phyloP scores from a whole-genome alignment of 2,888 invertebrate genomes.

The Timema cristinae region DNA sequence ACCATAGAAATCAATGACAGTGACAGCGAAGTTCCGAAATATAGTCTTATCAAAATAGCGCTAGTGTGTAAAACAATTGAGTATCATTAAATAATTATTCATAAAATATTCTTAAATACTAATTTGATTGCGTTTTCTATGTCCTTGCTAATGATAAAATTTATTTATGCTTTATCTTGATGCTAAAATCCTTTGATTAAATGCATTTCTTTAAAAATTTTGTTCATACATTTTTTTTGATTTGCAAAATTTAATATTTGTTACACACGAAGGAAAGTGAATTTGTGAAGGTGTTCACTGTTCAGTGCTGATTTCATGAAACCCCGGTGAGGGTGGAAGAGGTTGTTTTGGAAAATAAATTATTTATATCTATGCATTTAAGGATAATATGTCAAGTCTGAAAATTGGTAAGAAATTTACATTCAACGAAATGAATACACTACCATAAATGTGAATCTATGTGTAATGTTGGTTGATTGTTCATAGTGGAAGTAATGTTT shows the following conservation, averaged over 20 bases:
- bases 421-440: neutral
- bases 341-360: slow-evolving; percentile 24
- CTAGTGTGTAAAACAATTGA: neutral
- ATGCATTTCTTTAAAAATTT: too few relatives aligned
- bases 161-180: too few relatives aligned
- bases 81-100: neutral
- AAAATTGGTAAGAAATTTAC: slow-evolving; percentile 52
- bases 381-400: slow-evolving; percentile 57
- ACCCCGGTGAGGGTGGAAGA: slow-evolving; percentile 28
- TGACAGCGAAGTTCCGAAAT: slow-evolving; percentile 13
- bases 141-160: too few relatives aligned
- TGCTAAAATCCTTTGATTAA: too few relatives aligned
- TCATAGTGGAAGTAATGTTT: neutral
- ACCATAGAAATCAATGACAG: slow-evolving; percentile 22
- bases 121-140: neutral
- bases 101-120: neutral
- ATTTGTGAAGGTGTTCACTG: slow-evolving; percentile 20
- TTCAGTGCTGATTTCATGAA: slow-evolving; percentile 18
- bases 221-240: too few relatives aligned
- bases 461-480: neutral
- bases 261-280: neutral
- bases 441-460: neutral
- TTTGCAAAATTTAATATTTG: too few relatives aligned
- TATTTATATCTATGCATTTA: slow-evolving; percentile 29
- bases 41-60: slow-evolving; percentile 18